phyloP scores from a whole-genome alignment of 1,140 invertebrate species.

The Lysiphlebus fabarum region DNA sequence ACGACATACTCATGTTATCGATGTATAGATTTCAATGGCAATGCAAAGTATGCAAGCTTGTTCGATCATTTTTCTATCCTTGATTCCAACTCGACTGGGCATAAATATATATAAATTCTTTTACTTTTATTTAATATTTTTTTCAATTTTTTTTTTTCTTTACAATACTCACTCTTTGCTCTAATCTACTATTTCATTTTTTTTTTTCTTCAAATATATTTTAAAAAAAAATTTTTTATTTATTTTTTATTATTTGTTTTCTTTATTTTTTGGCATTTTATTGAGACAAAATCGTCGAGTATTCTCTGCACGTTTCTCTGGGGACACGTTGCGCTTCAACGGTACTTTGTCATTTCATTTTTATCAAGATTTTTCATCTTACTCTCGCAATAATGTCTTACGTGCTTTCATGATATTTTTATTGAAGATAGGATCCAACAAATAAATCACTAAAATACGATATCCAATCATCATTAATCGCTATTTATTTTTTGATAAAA shows the following conservation, averaged over 20 bases:
- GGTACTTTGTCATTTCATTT: constrained; percentile 24
- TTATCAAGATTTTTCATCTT: constrained; percentile 23
- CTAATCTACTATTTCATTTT: neutral
- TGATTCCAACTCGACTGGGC: no score
- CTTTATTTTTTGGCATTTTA: constrained; percentile 18
- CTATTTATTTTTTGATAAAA: no score
- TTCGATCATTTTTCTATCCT: no score
- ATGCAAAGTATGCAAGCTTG: no score
- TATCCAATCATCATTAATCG: no score
- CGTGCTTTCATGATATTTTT: constrained; percentile 2
- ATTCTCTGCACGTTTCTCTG: constrained; percentile 16
- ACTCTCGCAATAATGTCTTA: constrained; percentile 20
- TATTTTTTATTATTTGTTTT: constrained; percentile 4
- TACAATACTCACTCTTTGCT: no score
- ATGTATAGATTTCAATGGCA: no score
- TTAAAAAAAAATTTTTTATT: constrained; percentile 14
- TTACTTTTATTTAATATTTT: neutral
- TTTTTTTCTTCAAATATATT: neutral
- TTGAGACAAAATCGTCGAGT: constrained; percentile 19
- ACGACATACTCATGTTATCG: no score
- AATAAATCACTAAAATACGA: no score
- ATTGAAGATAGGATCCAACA: no score
- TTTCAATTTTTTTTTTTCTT: constrained; percentile 5
- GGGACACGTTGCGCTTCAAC: constrained; percentile 20
- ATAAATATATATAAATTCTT: neutral